Evolutionary conservation across 2,888 invertebrate genomes (phyloP).

Genomic region (Proisotoma minuta): DNA sequence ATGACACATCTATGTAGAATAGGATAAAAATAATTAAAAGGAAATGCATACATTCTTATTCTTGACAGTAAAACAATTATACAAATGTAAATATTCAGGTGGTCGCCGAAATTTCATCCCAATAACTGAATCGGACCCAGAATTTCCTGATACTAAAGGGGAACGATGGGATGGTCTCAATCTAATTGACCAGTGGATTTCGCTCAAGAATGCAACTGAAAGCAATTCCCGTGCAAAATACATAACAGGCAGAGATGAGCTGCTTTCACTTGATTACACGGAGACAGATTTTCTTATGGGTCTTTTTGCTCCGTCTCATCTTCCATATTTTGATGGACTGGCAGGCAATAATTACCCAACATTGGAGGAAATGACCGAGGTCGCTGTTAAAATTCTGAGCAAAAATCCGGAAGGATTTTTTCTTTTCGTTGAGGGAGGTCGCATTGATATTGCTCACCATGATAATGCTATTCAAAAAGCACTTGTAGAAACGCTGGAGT

Average conservation of each 20-base stretch:
- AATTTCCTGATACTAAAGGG: slow-evolving; percentile 50
- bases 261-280: slow-evolving; percentile 46
- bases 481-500: slow-evolving; percentile 71
- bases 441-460: slow-evolving; percentile 74
- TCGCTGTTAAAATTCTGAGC: slow-evolving; percentile 66
- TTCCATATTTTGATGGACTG: slow-evolving; percentile 30
- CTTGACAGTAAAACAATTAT: too few relatives aligned
- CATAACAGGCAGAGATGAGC: background rate
- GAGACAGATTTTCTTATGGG: slow-evolving; percentile 44
- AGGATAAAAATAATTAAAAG: slow-evolving; percentile 33
- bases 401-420: slow-evolving; percentile 66
- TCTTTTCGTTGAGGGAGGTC: slow-evolving; percentile 64
- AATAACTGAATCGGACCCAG: background rate
- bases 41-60: too few relatives aligned
- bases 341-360: slow-evolving; percentile 58
- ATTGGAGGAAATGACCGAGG: slow-evolving; percentile 70
- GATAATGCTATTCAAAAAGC: slow-evolving; percentile 62
- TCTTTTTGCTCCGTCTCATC: slow-evolving; percentile 22
- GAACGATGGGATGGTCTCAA: slow-evolving; percentile 61
- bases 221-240: background rate
- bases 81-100: slow-evolving; percentile 43
- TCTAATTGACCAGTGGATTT: slow-evolving; percentile 63
- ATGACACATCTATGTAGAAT: too few relatives aligned
- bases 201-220: slow-evolving; percentile 38
- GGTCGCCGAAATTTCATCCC: background rate